Base-by-base conservation (phyloP, 2,888 invertebrate species). In the Crepidodera aurea region DNA sequence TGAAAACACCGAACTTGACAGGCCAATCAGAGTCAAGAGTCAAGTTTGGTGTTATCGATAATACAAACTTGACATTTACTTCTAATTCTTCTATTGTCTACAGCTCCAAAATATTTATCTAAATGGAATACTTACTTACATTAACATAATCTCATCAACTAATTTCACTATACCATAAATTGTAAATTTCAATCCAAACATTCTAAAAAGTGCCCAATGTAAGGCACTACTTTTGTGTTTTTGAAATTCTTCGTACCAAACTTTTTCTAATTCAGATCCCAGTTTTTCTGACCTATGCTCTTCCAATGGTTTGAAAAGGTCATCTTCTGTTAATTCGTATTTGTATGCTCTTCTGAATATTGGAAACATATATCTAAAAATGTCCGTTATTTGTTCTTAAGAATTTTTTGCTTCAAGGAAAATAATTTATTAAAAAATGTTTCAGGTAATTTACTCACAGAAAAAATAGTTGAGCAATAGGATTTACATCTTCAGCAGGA, bases 351-450 rank as follows among this genome's bases (percentile, higher is more conserved):
- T 86, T 71, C 86, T 87, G 78, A 93, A 93, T 66, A 91, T 80
- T 2, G 89, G 89, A 73, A 91, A 83, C 71, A 91, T 88, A 88
- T 92, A 94, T 81, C 90, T 89, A 74, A 10, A 83, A 79, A 69
- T 62, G 8, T 6, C 6, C 39, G 7, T 7, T 39, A n/a, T n/a
- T n/a, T 4, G 1, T 3, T n/a, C 19, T n/a, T n/a, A n/a, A n/a
- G n/a, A n/a, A n/a, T n/a, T n/a, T n/a, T n/a, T n/a, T n/a, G n/a
- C n/a, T n/a, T n/a, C n/a, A n/a, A n/a, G n/a, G n/a, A 39, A 51
- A 18, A 32, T n/a, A 34, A 15, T 18, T 32, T 0, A 18, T 1
- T 51, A 15, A 13, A 13, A 25, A 53, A 19, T n/a, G n/a, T n/a
- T n/a, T n/a, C n/a, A 13, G n/a, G 16, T 7, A 48, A 13, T 29